Percentiles rank a stretch among this genome's conserved stretches.
phyloP scores from a whole-genome alignment of 2,113 vertebrate genomes.

The Heterochromis multidens region DNA sequence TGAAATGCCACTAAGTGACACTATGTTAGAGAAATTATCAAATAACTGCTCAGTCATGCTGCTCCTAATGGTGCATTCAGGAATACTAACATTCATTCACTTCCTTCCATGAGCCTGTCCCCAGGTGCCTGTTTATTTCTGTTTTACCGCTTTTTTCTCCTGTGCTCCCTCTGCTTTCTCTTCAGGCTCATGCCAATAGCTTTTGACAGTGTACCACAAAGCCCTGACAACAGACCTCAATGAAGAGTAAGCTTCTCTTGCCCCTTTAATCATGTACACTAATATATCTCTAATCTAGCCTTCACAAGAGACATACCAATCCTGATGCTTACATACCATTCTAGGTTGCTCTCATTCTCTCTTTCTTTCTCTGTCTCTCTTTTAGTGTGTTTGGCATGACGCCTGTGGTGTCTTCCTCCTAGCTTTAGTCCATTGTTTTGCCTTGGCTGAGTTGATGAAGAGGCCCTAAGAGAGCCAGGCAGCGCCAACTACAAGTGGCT shows the following conservation, averaged over 20 bases:
- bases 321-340: conserved; percentile 12
- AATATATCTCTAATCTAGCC: conserved; percentile 23
- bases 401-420: conserved; percentile 25
- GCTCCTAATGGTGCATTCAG: conserved; percentile 7
- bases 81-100: conserved; percentile 16
- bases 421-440: conserved; percentile 42
- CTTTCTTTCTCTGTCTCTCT: neutral
- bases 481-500: conserved; percentile 56
- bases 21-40: conserved; percentile 8
- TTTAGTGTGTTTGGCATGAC: neutral
- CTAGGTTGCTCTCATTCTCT: neutral
- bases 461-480: conserved; percentile 28
- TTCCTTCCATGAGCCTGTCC: neutral
- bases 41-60: conserved; percentile 20
- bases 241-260: conserved; percentile 13
- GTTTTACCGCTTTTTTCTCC: neutral
- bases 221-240: conserved; percentile 25
- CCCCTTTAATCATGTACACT: conserved; percentile 38
- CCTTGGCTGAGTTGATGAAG: conserved; percentile 39
- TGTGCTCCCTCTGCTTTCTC: neutral
- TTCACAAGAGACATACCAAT: neutral
- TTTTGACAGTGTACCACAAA: conserved; percentile 37
- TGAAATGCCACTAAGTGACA: conserved; percentile 5
- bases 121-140: neutral
- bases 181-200: conserved; percentile 40